These are phyloP conservation scores for Pammene aurita DNA, from an alignment of 2,888 invertebrate species.

Conservation along the genomic window DNA sequence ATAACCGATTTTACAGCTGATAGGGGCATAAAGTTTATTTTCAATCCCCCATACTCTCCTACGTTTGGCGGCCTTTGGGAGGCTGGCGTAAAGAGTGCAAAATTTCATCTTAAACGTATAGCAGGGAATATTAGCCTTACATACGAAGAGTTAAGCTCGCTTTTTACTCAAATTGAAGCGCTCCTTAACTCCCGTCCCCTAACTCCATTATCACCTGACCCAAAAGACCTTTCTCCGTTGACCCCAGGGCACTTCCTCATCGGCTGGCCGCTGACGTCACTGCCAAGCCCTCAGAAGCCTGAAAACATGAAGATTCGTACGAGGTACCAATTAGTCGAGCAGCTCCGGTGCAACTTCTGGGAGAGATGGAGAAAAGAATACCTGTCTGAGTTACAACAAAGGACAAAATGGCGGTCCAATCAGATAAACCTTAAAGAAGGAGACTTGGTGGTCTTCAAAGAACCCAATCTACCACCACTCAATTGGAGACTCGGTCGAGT, in stretches of 20 bases:
- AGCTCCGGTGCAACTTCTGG: conserved; percentile 43
- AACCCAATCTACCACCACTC: no score
- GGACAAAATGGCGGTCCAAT: conserved; percentile 35
- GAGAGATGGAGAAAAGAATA: conserved; percentile 43
- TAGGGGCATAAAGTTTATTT: conserved; percentile 43
- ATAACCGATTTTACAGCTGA: conserved; percentile 36
- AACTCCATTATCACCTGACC: conserved; percentile 42
- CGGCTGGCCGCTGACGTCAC: conserved; percentile 38
- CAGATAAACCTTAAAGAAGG: conserved; percentile 23
- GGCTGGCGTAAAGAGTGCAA: conserved; percentile 39
- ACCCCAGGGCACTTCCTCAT: conserved; percentile 45
- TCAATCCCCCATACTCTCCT: conserved; percentile 42
- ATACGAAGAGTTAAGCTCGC: conserved; percentile 42
- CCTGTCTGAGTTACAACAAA: conserved; percentile 40
- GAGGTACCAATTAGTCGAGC: no score
- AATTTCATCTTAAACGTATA: conserved; percentile 40
- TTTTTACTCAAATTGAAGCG: conserved; percentile 45
- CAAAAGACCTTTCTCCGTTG: conserved; percentile 39
- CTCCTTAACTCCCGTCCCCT: conserved; percentile 45
- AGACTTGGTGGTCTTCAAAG: conserved; percentile 37
- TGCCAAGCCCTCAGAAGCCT: no score
- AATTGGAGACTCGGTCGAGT: conserved; percentile 41
- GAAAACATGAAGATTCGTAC: no score
- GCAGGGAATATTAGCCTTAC: conserved; percentile 34
- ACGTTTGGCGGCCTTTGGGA: conserved; percentile 42